Base-by-base conservation (phyloP, 1,140 invertebrate species). In the Drosophila ogumai region DNA sequence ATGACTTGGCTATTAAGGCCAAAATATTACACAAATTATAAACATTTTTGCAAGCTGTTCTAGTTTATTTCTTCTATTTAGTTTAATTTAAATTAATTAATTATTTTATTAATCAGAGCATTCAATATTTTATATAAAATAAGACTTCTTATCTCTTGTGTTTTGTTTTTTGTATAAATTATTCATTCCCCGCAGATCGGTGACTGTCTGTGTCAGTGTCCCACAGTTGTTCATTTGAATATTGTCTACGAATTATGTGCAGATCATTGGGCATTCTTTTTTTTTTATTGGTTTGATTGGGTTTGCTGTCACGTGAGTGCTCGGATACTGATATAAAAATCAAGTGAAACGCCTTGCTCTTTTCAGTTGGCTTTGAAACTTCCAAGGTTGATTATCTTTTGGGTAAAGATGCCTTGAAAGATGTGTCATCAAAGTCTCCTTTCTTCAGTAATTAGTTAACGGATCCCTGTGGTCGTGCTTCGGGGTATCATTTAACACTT, bases 161-260 rank as follows among this genome's bases (percentile, higher is more conserved):
- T 12, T 55, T 40, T 17, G 3, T 19, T 36, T 43, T 40, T 31
- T 15, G 2, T 12, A 73, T 79, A 15, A 78, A 66, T 73, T 58
- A 79, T 79, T 66, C 40, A 79, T 73, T 17, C 17, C 13, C 17
- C 19, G 15, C 31, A 58, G 77, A 71, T 56, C 19, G 22, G 47
- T 55, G 47, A 28, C 47, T 38, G 59, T 55, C 32, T 61, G 59
- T 38, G n/a, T 19, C 47, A 31, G 58, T 36, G 15, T 60, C 15
- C 12, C 44, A 31, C 8, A 58, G 41, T 31, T 34, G 9, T 34
- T 47, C 9, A 59, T 59, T 59, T 59, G 10, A 59, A 59, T 47
- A 49, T 22, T 15, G 32, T 22, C 44, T 31, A 12, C 58, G 32
- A 50, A 40, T 31, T 63, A 8, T 43, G 6, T 32, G 25, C 22